Percentiles rank a stretch among this genome's conserved stretches.
phyloP scores from a whole-genome alignment of 2,797 vertebrate genomes.

The Urosaurus nigricauda region DNA sequence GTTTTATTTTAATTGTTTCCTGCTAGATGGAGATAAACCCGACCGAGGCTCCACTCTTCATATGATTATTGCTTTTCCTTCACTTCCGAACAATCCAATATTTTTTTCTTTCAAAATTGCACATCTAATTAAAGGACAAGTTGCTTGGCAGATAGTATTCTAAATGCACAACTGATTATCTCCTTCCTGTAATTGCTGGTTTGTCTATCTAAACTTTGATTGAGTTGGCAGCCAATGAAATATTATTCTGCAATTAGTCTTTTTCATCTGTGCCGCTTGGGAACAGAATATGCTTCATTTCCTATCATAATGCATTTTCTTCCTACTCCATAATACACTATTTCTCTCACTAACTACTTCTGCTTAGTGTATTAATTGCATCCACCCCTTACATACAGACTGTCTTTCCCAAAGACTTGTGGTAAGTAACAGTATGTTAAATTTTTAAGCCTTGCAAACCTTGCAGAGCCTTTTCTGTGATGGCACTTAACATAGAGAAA shows the following conservation, averaged over 20 bases:
- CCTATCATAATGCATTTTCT: conserved; percentile 51
- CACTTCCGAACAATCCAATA: conserved; percentile 63
- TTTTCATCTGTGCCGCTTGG: conserved; percentile 69
- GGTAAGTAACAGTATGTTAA: not conserved
- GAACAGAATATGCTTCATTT: conserved; percentile 60
- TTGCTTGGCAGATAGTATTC: conserved; percentile 72
- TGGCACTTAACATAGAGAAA: not conserved
- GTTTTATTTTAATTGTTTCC: conserved; percentile 56
- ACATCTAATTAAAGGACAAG: conserved; percentile 72
- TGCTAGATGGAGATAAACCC: conserved; percentile 29
- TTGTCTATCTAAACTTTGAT: conserved; percentile 75
- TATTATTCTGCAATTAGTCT: conserved; percentile 78
- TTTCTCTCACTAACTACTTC: conserved; percentile 60
- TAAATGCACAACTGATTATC: conserved; percentile 77
- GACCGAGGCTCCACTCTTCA: conserved; percentile 45
- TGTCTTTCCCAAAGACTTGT: not conserved
- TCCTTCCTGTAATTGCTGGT: conserved; percentile 77
- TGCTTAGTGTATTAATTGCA: conserved; percentile 17
- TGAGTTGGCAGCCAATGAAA: conserved; percentile 77
- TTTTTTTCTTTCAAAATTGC: conserved; percentile 60
- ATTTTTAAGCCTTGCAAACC: not conserved
- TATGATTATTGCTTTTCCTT: conserved; percentile 53
- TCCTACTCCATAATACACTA: not conserved
- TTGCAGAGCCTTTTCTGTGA: not conserved
- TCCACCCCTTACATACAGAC: not conserved